Evolutionary conservation across 2,113 vertebrate species (phyloP).

Genomic region (Anseranas semipalmata): DNA sequence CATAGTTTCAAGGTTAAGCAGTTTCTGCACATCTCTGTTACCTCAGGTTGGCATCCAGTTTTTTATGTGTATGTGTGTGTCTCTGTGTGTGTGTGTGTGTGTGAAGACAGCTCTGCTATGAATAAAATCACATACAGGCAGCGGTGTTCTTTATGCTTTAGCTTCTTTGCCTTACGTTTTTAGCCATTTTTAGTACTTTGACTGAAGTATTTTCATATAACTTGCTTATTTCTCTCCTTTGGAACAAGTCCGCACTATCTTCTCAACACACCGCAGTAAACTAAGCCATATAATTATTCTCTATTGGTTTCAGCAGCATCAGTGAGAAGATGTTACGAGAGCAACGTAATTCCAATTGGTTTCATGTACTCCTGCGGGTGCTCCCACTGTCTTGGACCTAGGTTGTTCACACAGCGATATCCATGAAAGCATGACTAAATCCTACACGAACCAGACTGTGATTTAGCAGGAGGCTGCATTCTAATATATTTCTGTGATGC

Average conservation of each 20-base stretch:
- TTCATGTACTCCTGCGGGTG: not conserved
- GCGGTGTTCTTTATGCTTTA: not conserved
- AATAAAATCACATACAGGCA: not conserved
- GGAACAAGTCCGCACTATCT: not conserved
- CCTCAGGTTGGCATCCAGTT: rapidly evolving
- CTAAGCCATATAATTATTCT: not conserved
- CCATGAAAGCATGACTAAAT: not conserved
- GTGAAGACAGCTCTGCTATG: not conserved
- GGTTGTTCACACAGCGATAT: not conserved
- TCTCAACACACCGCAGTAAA: rapidly evolving
- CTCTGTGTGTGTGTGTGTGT: not conserved
- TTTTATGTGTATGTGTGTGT: not conserved
- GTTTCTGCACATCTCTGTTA: not conserved
- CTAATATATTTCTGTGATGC: not conserved
- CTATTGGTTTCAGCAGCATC: not conserved
- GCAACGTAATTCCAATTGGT: rapidly evolving
- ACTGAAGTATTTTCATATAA: not conserved
- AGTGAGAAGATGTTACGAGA: not conserved
- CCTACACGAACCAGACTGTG: not conserved
- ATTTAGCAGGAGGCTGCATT: not conserved
- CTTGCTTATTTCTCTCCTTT: not conserved
- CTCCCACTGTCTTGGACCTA: not conserved
- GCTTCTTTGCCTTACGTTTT: not conserved
- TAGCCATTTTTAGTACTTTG: not conserved
- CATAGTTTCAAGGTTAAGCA: not conserved